Evolutionary conservation across 2,888 invertebrate genomes (phyloP), one percentile per base, ranked within the genome.

Genomic region (Callyntrura guangdongensis): DNA sequence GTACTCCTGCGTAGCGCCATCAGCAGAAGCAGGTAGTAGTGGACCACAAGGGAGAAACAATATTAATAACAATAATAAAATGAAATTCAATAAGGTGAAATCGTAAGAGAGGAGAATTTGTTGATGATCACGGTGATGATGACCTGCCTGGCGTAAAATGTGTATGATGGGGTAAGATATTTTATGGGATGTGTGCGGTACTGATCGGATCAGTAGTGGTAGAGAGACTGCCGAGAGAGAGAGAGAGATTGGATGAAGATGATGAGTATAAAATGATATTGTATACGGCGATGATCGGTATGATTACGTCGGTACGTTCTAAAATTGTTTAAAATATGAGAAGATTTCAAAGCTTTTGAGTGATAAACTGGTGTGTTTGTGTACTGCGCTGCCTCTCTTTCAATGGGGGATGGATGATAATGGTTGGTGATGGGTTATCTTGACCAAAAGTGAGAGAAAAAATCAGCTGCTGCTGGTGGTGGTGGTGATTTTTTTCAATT

Each of bases 221-320:
- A n/a, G n/a, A 36, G 36, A 59, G 36, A 36, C 36, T n/a, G n/a
- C n/a, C n/a, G n/a, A 36, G 22, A 45, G 25, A 53, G 25, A 20
- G 64, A 14, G 36, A 74, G 59, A 74, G n/a, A 85, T 22, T 36
- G 2, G 86, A 86, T 53, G 77, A 36, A 36, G 36, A 59, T 36
- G 86, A 79, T 77, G 59, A 20, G 77, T 61, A 47, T 61, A 47
- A 36, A 86, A 81, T 67, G 87, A 87, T 87, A 47, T 47, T 82
- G 12, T 47, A 36, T 49, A 22, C 64, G 25, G 14, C 61, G 56
- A 64, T 86, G 86, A 88, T 82, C 82, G 67, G 36, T 82, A 56
- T 88, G 88, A 88, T 88, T 88, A 82, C 49, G 88, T 88, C 88
- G 88, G 82, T 88, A 64, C 45, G 74, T 88, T 72, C 25, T 53